Base-by-base conservation (phyloP, 2,797 vertebrate genomes). In the Girardinus metallicus region DNA sequence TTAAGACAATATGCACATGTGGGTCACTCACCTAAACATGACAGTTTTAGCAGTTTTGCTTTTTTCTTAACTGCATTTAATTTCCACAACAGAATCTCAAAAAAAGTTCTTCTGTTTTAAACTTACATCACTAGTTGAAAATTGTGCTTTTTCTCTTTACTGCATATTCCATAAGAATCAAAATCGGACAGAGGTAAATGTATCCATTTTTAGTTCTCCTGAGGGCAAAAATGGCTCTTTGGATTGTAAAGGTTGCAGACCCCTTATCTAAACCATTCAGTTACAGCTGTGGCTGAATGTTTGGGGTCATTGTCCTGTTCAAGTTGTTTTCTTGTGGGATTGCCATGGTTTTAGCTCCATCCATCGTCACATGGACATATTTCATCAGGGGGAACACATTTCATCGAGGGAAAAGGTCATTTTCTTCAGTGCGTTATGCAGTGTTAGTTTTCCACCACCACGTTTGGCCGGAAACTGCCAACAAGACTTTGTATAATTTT, bases 201-300 rank as follows among this genome's bases (percentile, higher is more conserved):
- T 4, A n/a, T 29, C 26, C 4, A 29, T 29, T 57, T 57, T 29
- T 57, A 29, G 4, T n/a, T 57, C 23, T 23, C 8, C 51, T 26
- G 23, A 23, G 1, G 51, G 23, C 23, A 26, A 53, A 51, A 53
- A 53, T 53, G 8, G 8, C 23, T 53, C 51, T 53, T 53, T 53
- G n/a, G 55, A n/a, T n/a, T 57, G 55, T n/a, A 57, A 57, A 57
- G 55, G 55, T 62, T 62, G 57, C n/a, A 60, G 55, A 13, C 55
- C n/a, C 11, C 55, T 26, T n/a, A 62, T 64, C 60, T 34, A 62
- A 64, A 64, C 15, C 6, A 23, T 66, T 39, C 31, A 10, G 16
- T 21, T 36, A 64, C 8, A 21, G 34, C 60, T 64, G 31, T 36
- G 31, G 31, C 60, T 64, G 31, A 8, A 21, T 18, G 60, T 36